Base-by-base conservation (phyloP, 2,113 vertebrate species). In the Carlito syrichta region DNA sequence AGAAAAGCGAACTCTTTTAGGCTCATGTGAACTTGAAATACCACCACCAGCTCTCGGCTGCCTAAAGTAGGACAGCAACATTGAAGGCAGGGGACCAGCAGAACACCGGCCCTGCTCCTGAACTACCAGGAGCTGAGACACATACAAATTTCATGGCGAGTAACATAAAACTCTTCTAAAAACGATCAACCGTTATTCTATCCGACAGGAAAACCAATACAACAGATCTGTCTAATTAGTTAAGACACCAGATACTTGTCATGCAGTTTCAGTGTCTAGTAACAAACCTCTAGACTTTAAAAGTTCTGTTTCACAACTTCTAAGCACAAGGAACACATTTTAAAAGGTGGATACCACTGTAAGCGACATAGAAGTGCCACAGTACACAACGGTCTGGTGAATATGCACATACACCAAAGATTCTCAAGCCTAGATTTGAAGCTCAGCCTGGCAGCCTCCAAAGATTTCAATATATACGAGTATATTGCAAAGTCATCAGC, bases 121-220 rank as follows among this genome's bases (percentile, higher is more conserved):
- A 95, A 96, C 95, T 95, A 95, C 48, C 95, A 95, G 97, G 96
- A 98, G 92, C 98, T 97, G 87, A 98, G 92, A 96, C 69, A 62
- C 98, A 99, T 99, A 97, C 95, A 99, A 99, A 98, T 99, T 99
- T 99, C 91, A 99, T 98, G 98, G 71, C n/a, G 92, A 95, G 98
- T 98, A 99, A 99, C 97, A 96, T 97, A 98, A 99, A 98, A 98
- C 98, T 97, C 98, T 94, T 96, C 89, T 97, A 98, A 98, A 98
- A 98, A 98, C 98, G 98, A 98, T 97, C 97, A 98, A 97, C 85
- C 91, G 99, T 98, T 98, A 99, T 97, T 98, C 98, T 98, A 99
- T 91, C 98, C 96, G 50, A 94, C 1, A 62, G 97, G 99, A 98
- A 99, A 99, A 96, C 95, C 96, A 98, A 99, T 98, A 98, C 98